Conservation (phyloP, 2,797 vertebrate species). For the Apodemus agrarius region DNA sequence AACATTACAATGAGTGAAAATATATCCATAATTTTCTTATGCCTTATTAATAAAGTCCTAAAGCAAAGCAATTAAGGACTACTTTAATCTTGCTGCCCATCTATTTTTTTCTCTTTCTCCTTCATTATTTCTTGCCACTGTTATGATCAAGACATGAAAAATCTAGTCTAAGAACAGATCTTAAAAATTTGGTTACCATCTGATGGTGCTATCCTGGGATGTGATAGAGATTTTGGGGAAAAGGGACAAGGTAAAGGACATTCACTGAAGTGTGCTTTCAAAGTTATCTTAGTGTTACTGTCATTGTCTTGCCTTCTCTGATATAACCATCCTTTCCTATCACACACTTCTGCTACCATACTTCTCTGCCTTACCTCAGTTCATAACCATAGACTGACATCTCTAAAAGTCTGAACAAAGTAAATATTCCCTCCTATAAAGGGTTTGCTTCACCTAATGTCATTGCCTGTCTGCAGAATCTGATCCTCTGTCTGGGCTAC, state of each 20-base stretch:
- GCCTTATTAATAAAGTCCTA: slow-evolving; percentile 1
- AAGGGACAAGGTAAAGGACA: fast-evolving
- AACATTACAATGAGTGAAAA: slow-evolving; percentile 15
- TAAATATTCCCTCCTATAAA: background rate
- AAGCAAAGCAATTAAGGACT: background rate
- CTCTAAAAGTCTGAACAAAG: background rate
- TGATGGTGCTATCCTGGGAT: background rate
- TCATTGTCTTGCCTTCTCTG: background rate
- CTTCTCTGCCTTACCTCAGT: too few species aligned
- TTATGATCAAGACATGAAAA: background rate
- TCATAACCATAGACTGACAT: too few species aligned
- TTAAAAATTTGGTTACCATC: background rate
- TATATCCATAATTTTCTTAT: background rate
- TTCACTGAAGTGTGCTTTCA: background rate
- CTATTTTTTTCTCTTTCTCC: background rate
- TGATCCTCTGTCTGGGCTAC: background rate
- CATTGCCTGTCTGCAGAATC: background rate
- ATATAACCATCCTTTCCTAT: background rate
- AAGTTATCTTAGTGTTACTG: background rate
- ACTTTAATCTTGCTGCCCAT: background rate
- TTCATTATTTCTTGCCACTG: background rate
- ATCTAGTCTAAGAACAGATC: too few species aligned
- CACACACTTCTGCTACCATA: too few species aligned
- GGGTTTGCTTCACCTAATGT: background rate
- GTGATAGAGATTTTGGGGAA: background rate